Evolutionary conservation across 2,113 vertebrate genomes (phyloP), one percentile per base, ranked within the genome.

Genomic region (Corapipo altera): DNA sequence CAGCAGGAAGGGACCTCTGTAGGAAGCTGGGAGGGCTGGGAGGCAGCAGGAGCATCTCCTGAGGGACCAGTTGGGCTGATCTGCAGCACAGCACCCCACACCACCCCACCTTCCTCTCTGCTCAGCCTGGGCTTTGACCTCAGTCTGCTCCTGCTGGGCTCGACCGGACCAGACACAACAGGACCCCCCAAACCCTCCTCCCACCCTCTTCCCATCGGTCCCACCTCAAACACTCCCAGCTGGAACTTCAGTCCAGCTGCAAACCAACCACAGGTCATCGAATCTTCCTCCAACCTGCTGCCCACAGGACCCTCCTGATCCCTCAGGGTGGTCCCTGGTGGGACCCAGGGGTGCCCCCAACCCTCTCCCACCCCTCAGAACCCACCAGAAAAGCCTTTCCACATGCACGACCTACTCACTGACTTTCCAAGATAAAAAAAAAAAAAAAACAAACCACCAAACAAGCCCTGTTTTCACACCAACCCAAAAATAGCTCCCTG

Each of bases 311-410:
- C 44, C 33, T 35, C 73, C 77, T 12, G 27, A 28, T 30, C 51
- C 5, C 10, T 7, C 5, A 6, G 27, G 57, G n/a, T 64, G 4
- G 3, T 51, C 17, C 61, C 54, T 30, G 3, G 3, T 5, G 49
- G 24, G 33, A 46, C 43, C 43, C 62, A 15, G 7, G 15, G 4
- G 16, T 8, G 6, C 37, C 70, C 8, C 30, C 55, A 10, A 39
- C 4, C 4, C 64, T 13, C 35, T 3, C 20, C 16, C 35, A 32
- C 54, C 2, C 5, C 12, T 1, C 8, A 0, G 21, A 39, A 21
- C 7, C 3, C 9, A 26, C 5, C 9, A 44, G 22, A 52, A 78
- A 73, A 57, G 7, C 33, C 37, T 43, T 32, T 32, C 3, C 58
- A 15, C 21, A 49, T 2, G 5, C 4, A 4, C 6, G 67, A 48